phyloP scores from a whole-genome alignment of 2,888 invertebrate species.

The Drosophila melanocephala region DNA sequence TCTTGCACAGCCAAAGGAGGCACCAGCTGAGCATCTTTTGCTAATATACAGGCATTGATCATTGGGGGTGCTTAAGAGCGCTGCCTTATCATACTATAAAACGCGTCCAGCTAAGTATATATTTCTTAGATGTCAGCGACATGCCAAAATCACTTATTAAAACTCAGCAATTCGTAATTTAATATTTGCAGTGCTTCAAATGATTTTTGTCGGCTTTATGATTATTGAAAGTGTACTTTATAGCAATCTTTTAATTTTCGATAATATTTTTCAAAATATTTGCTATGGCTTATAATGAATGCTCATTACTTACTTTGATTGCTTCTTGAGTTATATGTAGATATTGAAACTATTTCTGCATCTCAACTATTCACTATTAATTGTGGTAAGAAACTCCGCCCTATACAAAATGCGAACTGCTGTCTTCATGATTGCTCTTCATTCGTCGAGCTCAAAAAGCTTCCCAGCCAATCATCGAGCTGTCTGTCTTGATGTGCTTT shows the following conservation, averaged over 20 bases:
- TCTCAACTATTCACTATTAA: not conserved
- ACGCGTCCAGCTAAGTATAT: slow-evolving; percentile 18
- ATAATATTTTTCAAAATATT: not conserved
- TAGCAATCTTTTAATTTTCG: not conserved
- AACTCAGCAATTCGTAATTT: slow-evolving; percentile 3
- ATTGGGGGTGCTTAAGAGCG: slow-evolving; percentile 25
- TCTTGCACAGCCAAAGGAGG: not conserved
- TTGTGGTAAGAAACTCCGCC: slow-evolving; percentile 43
- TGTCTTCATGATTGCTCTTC: slow-evolving; percentile 25
- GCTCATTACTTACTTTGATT: not conserved
- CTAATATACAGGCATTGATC: slow-evolving; percentile 5
- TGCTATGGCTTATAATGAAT: not conserved
- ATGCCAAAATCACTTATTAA: slow-evolving; percentile 9
- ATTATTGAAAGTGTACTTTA: not conserved
- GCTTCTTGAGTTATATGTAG: not conserved
- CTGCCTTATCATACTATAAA: slow-evolving; percentile 39
- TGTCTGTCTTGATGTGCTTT: slow-evolving; percentile 25
- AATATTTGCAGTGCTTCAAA: not conserved
- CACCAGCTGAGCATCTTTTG: not conserved
- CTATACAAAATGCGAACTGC: slow-evolving; percentile 4
- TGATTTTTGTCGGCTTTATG: not conserved
- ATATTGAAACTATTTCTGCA: not conserved
- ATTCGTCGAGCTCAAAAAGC: slow-evolving; percentile 40
- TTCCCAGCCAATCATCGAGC: slow-evolving; percentile 58
- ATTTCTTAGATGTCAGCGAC: slow-evolving; percentile 36